phyloP scores from a whole-genome alignment of 2,797 vertebrate genomes.

The Tympanoctomys barrerae region DNA sequence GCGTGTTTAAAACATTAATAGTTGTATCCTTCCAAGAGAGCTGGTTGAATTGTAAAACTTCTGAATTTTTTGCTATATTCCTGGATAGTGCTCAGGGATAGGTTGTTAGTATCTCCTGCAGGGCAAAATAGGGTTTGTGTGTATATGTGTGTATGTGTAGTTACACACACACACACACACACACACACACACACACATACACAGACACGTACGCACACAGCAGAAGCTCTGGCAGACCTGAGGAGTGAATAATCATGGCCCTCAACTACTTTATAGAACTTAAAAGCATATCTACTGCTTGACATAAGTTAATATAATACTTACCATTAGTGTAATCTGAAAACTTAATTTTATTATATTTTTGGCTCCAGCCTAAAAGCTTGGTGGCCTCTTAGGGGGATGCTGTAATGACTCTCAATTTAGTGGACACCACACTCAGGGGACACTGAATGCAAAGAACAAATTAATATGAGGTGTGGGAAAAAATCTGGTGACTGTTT shows the following conservation, averaged over 20 bases:
- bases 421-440: background rate
- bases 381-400: background rate
- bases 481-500: background rate
- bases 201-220: background rate
- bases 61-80: background rate
- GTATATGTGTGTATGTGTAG: background rate
- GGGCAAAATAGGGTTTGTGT: background rate
- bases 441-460: background rate
- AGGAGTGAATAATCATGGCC: background rate
- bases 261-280: background rate
- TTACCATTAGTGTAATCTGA: background rate
- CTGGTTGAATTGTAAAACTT: background rate
- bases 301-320: background rate
- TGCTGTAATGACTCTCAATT: background rate
- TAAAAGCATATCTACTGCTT: background rate
- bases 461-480: background rate
- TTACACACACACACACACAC: background rate
- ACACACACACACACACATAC: background rate
- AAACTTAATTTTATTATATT: background rate
- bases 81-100: background rate
- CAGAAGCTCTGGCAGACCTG: background rate
- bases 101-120: background rate
- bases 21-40: background rate
- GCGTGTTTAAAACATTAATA: background rate
- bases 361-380: background rate